These are phyloP conservation scores for Agapornis canus DNA, from an alignment of 2,797 vertebrate genomes.

Conservation along the genomic window DNA sequence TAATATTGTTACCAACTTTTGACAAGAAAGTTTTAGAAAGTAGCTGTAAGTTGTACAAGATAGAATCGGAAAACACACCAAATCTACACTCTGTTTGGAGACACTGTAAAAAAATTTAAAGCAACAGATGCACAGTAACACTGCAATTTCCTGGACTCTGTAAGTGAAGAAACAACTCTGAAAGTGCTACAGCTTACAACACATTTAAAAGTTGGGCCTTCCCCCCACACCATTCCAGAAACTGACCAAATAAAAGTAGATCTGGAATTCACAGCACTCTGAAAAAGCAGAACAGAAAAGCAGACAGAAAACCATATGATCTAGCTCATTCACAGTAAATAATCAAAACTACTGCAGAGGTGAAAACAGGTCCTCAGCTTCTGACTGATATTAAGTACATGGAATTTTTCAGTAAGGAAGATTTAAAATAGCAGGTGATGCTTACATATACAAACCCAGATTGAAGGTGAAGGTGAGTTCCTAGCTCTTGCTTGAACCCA, in stretches of 20 bases:
- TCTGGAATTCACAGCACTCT: not conserved
- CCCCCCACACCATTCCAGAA: not conserved
- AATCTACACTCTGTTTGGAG: not conserved
- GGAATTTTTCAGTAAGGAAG: not conserved
- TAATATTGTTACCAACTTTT: not conserved
- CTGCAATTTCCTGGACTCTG: not conserved
- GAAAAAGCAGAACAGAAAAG: not conserved
- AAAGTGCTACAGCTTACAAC: not conserved
- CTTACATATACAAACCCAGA: not conserved
- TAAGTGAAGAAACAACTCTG: not conserved
- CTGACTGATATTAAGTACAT: not conserved
- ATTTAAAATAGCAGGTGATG: not conserved
- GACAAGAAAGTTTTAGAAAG: not conserved
- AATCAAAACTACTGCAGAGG: not conserved
- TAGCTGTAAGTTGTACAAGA: not conserved
- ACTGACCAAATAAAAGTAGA: not conserved
- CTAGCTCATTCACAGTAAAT: not conserved
- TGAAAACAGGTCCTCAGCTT: not conserved
- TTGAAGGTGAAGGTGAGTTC: not conserved
- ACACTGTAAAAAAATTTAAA: not conserved
- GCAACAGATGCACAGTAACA: not conserved
- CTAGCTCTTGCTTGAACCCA: not conserved
- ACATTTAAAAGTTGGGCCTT: not conserved
- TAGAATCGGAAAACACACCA: conserved; percentile 1
- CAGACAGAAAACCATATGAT: not conserved